Base-by-base conservation (phyloP, 2,888 invertebrate genomes). In the Stenoptilia bipunctidactyla region DNA sequence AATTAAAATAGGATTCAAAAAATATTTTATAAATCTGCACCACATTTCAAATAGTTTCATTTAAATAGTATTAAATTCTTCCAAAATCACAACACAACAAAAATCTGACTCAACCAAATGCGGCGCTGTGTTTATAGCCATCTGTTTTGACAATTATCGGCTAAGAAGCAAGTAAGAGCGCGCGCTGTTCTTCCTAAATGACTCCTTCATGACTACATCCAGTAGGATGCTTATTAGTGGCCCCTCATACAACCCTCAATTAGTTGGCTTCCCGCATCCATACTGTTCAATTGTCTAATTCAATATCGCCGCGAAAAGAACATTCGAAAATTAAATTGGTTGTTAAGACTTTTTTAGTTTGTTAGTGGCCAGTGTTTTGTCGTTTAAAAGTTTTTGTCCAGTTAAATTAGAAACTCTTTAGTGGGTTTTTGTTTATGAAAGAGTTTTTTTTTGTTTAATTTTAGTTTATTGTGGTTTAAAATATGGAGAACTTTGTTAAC, bases 131-230 rank as follows among this genome's bases (percentile, higher is more conserved):
- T 62, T 55, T 55, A 59, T 58, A 71, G 70, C 70, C 82, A 83
- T 83, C 82, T 83, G 82, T 80, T 83, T 77, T 80, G 80, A 77
- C 76, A 83, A 80, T 83, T 80, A 82, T 80, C 77, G 68, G 73
- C 61, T 75, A 72, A 73, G 73, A 74, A 59, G 60, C 70, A 59
- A 63, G 68, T 64, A 68, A 63, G 77, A 73, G 75, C 20, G 75
- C 77, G 72, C 77, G 76, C 79, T 80, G 82, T 82, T 76, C 76
- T 68, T 76, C 72, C 75, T 80, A 82, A 82, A 83, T 82, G 80
- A 77, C 51, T 79, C 80, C 75, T 80, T 77, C 74, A 76, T 75
- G 63, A 61, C 63, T 64, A 66, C 64, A 68, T 65, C 66, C 75
- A 74, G 58, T 62, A 67, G 72, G 65, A 65, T 67, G 61, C 70